phyloP scores from a whole-genome alignment of 2,797 vertebrate genomes.

The Scyliorhinus canicula region DNA sequence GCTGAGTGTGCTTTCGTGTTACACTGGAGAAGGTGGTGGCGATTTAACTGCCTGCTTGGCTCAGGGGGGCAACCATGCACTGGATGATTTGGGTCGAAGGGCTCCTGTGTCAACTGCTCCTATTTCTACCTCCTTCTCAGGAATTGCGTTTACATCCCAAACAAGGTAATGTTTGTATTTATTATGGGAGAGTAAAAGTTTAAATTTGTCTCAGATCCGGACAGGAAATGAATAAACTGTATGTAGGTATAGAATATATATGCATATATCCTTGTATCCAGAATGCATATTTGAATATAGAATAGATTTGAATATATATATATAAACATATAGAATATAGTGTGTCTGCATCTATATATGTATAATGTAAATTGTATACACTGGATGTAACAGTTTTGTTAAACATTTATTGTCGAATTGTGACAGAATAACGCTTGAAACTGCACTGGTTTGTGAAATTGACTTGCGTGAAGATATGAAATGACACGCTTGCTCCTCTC shows the following conservation, averaged over 20 bases:
- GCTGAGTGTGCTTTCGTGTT: neutral
- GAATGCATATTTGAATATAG: neutral
- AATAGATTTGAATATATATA: neutral
- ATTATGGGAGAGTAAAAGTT: neutral
- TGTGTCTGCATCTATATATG: neutral
- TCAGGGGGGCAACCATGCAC: constrained; percentile 73
- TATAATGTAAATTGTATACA: neutral
- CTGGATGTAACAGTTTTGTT: constrained; percentile 31
- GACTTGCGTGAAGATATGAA: too few relatives aligned
- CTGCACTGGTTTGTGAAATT: neutral
- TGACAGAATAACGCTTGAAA: neutral
- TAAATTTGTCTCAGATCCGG: neutral
- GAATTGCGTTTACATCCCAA: constrained; percentile 74
- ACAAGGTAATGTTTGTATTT: constrained; percentile 71
- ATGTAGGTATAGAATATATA: neutral
- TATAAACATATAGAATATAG: neutral
- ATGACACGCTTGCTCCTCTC: constrained; percentile 8
- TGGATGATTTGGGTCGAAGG: constrained; percentile 68
- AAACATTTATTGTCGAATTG: neutral
- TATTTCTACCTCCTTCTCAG: constrained; percentile 63
- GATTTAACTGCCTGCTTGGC: constrained; percentile 36
- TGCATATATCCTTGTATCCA: neutral
- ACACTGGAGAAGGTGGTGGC: neutral
- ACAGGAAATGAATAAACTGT: neutral
- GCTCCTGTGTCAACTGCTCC: constrained; percentile 76